Evolutionary conservation across 1,140 invertebrate species (phyloP).

Genomic region (Drosophila saltans): DNA sequence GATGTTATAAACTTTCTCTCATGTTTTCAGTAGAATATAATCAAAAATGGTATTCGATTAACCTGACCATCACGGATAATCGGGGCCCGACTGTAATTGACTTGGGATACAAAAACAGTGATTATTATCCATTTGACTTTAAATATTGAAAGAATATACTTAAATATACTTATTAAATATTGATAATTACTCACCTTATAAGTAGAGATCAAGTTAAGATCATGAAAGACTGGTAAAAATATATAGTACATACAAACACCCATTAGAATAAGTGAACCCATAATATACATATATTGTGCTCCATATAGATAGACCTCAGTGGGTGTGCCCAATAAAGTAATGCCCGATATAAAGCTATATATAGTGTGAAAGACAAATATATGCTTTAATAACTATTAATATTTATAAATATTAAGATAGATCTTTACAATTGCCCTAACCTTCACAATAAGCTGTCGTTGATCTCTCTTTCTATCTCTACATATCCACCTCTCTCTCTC

Average conservation of each 20-base stretch:
- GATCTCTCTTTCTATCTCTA: background rate
- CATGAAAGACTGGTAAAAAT: conserved; percentile 92
- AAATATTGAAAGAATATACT: too few relatives aligned
- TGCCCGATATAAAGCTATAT: conserved; percentile 86
- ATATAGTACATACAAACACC: conserved; percentile 87
- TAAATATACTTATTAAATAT: background rate
- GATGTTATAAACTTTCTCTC: too few relatives aligned
- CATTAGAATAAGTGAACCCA: conserved; percentile 86
- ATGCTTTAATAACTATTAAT: too few relatives aligned
- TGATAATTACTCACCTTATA: conserved; percentile 87
- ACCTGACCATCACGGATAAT: too few relatives aligned
- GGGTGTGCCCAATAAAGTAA: conserved; percentile 88
- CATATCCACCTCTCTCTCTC: background rate
- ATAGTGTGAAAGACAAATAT: too few relatives aligned
- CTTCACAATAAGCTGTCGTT: conserved; percentile 42
- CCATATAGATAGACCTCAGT: conserved; percentile 94
- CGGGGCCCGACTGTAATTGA: too few relatives aligned
- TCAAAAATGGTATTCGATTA: too few relatives aligned
- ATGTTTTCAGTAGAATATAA: too few relatives aligned
- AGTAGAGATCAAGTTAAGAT: conserved; percentile 91
- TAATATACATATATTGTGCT: conserved; percentile 88
- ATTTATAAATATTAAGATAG: background rate
- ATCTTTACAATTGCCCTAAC: conserved; percentile 44
- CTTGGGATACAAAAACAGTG: too few relatives aligned
- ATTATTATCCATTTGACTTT: too few relatives aligned